These are phyloP conservation scores for Okapia johnstoni DNA, from an alignment of 2,113 vertebrate genomes.

Conservation along the genomic window DNA sequence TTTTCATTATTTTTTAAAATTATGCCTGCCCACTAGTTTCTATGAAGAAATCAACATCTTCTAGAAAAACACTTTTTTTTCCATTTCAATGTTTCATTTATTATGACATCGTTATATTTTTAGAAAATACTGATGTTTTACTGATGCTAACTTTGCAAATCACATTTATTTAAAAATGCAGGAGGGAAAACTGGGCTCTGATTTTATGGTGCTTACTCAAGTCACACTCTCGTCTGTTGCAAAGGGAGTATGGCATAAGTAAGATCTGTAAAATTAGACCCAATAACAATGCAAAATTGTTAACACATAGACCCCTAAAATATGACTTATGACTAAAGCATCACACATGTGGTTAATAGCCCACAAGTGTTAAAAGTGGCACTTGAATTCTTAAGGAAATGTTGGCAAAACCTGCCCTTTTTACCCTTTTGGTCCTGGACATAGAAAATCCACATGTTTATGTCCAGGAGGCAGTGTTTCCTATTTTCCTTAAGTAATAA, in stretches of 20 bases:
- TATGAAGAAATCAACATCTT: conserved; percentile 61
- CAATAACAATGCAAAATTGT: background rate
- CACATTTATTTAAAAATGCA: conserved; percentile 18
- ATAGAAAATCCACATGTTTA: conserved; percentile 58
- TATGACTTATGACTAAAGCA: conserved; percentile 30
- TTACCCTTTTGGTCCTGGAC: conserved; percentile 47
- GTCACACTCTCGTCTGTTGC: conserved; percentile 48
- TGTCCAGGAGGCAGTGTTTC: conserved; percentile 64
- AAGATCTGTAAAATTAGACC: conserved; percentile 64
- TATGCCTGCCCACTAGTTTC: conserved; percentile 57
- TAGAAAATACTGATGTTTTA: conserved; percentile 3
- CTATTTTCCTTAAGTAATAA: conserved; percentile 65
- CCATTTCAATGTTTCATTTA: conserved; percentile 61
- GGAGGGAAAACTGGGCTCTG: background rate
- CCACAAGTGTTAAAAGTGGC: background rate
- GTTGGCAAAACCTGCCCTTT: conserved; percentile 61
- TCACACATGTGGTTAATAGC: background rate
- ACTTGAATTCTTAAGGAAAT: conserved; percentile 61
- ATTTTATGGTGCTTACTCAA: conserved; percentile 61
- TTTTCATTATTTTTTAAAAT: conserved; percentile 48
- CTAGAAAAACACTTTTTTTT: background rate
- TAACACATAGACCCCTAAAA: background rate
- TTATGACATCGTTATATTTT: conserved; percentile 69
- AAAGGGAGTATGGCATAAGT: conserved; percentile 68
- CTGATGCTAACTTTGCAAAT: conserved; percentile 70